Percentiles rank a stretch among this genome's conserved stretches.
phyloP scores from a whole-genome alignment of 2,888 invertebrate genomes.

The Leptinotarsa peninsularis region DNA sequence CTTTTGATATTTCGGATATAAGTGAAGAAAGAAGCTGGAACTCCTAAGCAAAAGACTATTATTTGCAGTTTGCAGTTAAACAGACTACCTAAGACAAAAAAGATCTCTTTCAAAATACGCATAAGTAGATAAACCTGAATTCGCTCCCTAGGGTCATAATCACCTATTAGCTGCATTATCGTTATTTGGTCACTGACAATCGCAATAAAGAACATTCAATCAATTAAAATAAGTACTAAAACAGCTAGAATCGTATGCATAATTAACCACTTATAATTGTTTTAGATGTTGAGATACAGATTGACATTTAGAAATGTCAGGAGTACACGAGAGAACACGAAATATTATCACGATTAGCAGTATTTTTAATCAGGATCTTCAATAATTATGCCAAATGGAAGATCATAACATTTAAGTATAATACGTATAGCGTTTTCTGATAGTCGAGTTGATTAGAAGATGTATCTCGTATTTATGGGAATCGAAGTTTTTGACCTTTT shows the following conservation, averaged over 20 bases:
- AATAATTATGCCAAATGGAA: constrained; percentile 51
- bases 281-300: constrained; percentile 54
- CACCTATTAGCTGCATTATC: background rate
- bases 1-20: too few species aligned
- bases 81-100: too few species aligned
- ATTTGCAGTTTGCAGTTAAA: too few species aligned
- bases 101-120: too few species aligned
- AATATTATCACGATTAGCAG: constrained; percentile 55
- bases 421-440: constrained; percentile 7
- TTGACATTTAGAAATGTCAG: constrained; percentile 58
- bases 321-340: constrained; percentile 51
- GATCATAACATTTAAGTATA: constrained; percentile 46
- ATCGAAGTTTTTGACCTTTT: constrained; percentile 15
- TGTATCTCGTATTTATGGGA: background rate
- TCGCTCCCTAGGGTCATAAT: background rate
- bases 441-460: constrained; percentile 5
- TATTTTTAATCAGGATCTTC: constrained; percentile 35
- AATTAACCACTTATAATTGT: constrained; percentile 56
- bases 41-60: too few species aligned
- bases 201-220: constrained; percentile 39
- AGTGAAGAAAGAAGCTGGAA: too few species aligned
- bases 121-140: background rate
- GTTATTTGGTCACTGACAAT: constrained; percentile 19
- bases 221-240: constrained; percentile 41
- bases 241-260: constrained; percentile 47